Evolutionary conservation across 2,797 vertebrate genomes (phyloP).

Genomic region (Diplodus sargus): DNA sequence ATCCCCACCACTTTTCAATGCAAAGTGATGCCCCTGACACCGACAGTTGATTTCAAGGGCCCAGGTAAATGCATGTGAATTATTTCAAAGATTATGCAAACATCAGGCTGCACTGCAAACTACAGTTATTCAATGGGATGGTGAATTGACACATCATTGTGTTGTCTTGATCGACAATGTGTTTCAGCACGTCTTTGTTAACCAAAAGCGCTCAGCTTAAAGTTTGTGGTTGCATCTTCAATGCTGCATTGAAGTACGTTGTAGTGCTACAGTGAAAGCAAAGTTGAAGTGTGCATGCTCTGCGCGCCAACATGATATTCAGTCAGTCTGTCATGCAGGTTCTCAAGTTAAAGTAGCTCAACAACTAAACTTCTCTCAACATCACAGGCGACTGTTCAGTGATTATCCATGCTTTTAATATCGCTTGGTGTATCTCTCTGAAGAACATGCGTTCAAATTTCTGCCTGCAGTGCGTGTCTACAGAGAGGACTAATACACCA

Average conservation of each 20-base stretch:
- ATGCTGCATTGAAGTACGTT: background rate
- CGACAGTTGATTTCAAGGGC: background rate
- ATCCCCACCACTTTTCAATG: too few relatives aligned
- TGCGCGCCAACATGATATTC: constrained; percentile 3
- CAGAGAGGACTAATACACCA: background rate
- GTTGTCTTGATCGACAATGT: background rate
- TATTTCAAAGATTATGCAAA: constrained; percentile 9
- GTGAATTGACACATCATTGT: background rate
- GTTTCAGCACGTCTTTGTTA: background rate
- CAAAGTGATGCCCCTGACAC: too few relatives aligned
- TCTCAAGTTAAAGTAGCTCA: constrained; percentile 34
- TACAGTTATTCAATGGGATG: background rate
- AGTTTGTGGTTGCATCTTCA: background rate
- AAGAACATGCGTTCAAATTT: background rate
- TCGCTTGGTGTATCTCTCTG: background rate
- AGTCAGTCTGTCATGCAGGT: constrained; percentile 15
- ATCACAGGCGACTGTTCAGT: background rate
- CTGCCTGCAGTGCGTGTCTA: background rate
- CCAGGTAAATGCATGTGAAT: background rate
- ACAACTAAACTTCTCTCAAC: constrained; percentile 14
- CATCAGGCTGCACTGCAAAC: background rate
- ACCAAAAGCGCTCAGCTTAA: background rate
- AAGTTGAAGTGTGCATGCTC: background rate
- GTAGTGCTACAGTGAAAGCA: background rate
- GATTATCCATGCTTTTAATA: background rate